phyloP scores from a whole-genome alignment of 2,888 invertebrate species.

The Pseudococcus longispinus region DNA sequence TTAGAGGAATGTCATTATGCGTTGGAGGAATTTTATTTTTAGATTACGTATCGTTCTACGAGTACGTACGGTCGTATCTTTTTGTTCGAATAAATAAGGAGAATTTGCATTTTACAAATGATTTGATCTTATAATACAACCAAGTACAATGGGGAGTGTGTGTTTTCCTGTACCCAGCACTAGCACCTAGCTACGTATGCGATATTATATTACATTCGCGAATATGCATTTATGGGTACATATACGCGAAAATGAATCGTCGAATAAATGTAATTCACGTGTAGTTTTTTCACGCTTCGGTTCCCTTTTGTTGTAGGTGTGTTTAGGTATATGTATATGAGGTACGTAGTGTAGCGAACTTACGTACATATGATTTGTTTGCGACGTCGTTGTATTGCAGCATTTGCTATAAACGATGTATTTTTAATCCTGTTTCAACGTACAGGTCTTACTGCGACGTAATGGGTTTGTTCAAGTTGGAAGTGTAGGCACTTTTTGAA shows the following conservation, averaged over 20 bases:
- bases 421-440: slow-evolving; percentile 28
- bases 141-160: not conserved
- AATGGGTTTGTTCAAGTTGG: not conserved
- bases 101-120: slow-evolving; percentile 28
- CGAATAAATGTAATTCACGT: slow-evolving; percentile 34
- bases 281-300: slow-evolving; percentile 28
- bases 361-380: not conserved
- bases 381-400: not conserved
- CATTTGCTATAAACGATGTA: slow-evolving; percentile 34
- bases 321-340: not conserved
- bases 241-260: not conserved
- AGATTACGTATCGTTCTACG: not conserved
- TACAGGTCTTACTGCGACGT: not conserved
- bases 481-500: not conserved
- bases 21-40: slow-evolving; percentile 10
- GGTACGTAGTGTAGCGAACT: not conserved
- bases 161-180: too few relatives aligned
- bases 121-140: slow-evolving; percentile 4
- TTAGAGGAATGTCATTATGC: not conserved
- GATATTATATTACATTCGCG: not conserved
- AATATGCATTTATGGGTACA: slow-evolving; percentile 1
- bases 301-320: not conserved
- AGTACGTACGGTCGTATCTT: not conserved
- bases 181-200: not conserved
- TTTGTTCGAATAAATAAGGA: slow-evolving; percentile 19